Evolutionary conservation across 2,888 invertebrate genomes (phyloP), one percentile per base, ranked within the genome.

Genomic region (Prosopocoilus inquinatus): DNA sequence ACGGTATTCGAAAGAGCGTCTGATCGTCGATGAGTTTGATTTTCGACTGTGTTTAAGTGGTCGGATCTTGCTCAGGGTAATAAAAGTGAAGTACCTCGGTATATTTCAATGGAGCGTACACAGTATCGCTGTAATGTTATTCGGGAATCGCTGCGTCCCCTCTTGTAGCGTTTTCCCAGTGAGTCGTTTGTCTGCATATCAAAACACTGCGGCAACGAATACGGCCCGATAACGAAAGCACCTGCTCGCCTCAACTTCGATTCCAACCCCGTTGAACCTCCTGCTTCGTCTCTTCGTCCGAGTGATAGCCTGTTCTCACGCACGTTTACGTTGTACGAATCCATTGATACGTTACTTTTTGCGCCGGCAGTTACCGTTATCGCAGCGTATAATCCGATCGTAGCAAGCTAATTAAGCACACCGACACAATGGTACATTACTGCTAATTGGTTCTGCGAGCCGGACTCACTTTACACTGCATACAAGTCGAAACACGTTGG

Each of bases 371-470:
- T 45, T 43, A 45, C 46, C 55, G 53, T 53, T 58, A 58, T 57
- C 61, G 46, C 39, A 36, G 32, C 34, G 38, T 47, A 58, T 55
- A 56, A 56, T 55, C 53, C 58, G 43, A 38, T 54, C 54, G 58
- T 45, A 51, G 58, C 43, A 28, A 58, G 60, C 62, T 62, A 64
- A 64, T 64, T 64, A 64, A 62, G 47, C 57, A 59, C 20, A 28
- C 58, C 55, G 62, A 62, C 60, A 58, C 62, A 62, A 61, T 61
- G 60, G 59, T 61, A 61, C 62, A 64, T 62, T 62, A 64, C 58
- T 61, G 62, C 61, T 62, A 64, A 64, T 64, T 64, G 64, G 56
- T 55, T 61, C 55, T 51, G 59, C 45, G 55, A 53, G 59, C 58
- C 54, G 53, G 53, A 61, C 59, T 58, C 58, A 57, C 53, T 58